phyloP scores from a whole-genome alignment of 2,888 invertebrate species.

The Plagodis pulveraria region DNA sequence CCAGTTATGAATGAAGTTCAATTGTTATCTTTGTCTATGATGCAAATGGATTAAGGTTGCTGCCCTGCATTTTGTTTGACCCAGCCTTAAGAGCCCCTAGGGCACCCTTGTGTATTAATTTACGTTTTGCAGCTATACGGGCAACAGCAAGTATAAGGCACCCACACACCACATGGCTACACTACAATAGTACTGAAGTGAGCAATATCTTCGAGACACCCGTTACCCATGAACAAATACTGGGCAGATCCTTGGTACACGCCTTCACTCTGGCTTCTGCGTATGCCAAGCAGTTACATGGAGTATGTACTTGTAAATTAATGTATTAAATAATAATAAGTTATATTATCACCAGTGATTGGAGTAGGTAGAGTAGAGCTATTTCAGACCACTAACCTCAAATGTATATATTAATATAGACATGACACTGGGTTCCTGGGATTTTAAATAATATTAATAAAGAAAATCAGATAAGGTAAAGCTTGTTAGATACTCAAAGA shows the following conservation, averaged over 20 bases:
- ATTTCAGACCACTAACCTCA: constrained; percentile 4
- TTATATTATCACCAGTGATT: neutral
- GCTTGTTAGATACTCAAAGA: no score
- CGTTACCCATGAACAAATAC: constrained; percentile 87
- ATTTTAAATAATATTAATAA: no score
- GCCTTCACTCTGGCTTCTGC: constrained; percentile 91
- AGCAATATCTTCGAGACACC: constrained; percentile 88
- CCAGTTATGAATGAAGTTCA: no score
- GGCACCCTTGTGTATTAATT: no score
- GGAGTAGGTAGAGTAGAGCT: neutral
- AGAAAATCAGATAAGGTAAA: no score
- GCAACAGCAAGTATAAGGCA: constrained; percentile 75
- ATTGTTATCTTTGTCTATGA: no score
- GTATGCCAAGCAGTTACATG: constrained; percentile 90
- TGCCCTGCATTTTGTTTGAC: no score
- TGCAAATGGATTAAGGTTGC: no score
- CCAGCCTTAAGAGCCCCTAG: no score
- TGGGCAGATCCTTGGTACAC: constrained; percentile 89
- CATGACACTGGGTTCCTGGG: no score
- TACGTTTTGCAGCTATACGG: constrained; percentile 79
- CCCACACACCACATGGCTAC: constrained; percentile 92
- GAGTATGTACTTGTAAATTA: constrained; percentile 76
- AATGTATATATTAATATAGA: no score
- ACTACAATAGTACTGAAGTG: constrained; percentile 87
- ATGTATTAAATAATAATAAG: neutral